Evolutionary conservation across 2,888 invertebrate genomes (phyloP).

Genomic region (Enoplolaimus lenunculus): DNA sequence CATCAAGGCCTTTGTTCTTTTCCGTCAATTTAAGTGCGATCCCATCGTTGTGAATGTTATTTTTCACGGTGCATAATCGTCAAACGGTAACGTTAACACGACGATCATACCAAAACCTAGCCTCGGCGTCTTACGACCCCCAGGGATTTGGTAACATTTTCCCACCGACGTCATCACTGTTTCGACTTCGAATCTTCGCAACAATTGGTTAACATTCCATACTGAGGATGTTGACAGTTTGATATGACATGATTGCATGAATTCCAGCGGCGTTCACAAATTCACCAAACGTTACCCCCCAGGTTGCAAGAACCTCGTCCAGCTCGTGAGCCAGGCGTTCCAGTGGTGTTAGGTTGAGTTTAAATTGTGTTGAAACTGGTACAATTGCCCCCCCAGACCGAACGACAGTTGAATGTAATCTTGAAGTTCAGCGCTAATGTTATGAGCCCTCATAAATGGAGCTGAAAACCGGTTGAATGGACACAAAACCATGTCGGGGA

Average conservation of each 20-base stretch:
- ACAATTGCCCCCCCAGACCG: no score
- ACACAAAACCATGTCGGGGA: constrained; percentile 35
- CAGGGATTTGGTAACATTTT: constrained; percentile 18
- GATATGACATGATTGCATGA: no score
- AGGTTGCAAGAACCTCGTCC: no score
- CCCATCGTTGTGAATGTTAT: constrained; percentile 34
- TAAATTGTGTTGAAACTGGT: no score
- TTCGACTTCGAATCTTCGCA: no score
- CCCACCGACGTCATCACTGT: constrained; percentile 17
- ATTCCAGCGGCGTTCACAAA: no score
- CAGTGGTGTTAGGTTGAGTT: no score
- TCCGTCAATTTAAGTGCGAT: constrained; percentile 34
- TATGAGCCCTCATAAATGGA: constrained; percentile 24
- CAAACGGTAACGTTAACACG: constrained; percentile 30
- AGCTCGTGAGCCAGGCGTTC: no score
- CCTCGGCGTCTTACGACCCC: constrained; percentile 24
- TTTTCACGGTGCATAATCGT: no score
- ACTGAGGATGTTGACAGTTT: no score
- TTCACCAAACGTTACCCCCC: no score
- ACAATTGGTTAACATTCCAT: no score
- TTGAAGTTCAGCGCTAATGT: constrained; percentile 31
- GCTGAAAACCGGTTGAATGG: constrained; percentile 32
- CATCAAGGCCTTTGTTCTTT: constrained; percentile 17
- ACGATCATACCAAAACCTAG: constrained; percentile 30
- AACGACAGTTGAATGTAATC: constrained; percentile 32